Evolutionary conservation across 2,113 vertebrate genomes (phyloP).

Genomic region (Dromaius novaehollandiae): DNA sequence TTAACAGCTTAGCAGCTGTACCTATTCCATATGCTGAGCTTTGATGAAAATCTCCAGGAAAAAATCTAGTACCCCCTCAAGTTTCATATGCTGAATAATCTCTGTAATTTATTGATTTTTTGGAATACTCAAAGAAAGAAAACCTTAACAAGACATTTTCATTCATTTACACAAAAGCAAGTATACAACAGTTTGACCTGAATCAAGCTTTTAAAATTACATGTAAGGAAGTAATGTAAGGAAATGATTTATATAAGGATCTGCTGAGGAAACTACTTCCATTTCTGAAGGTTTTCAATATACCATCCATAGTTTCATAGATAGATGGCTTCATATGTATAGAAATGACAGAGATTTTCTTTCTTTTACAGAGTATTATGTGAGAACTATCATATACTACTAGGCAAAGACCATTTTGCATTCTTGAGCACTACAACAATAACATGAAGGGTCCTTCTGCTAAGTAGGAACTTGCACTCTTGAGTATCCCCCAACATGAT

Average conservation of each 20-base stretch:
- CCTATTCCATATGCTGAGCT: not conserved
- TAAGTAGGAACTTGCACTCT: not conserved
- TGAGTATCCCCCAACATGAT: not conserved
- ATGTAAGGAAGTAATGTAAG: not conserved
- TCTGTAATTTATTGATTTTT: not conserved
- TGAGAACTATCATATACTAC: not conserved
- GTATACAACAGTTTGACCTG: not conserved
- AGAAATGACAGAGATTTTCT: not conserved
- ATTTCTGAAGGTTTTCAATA: not conserved
- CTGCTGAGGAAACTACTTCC: not conserved
- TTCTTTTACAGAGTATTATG: not conserved
- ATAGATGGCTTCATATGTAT: not conserved
- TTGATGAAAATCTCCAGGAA: not conserved
- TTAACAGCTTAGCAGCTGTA: not conserved
- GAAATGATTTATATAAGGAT: not conserved
- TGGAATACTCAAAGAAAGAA: not conserved
- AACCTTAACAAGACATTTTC: not conserved
- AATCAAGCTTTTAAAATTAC: not conserved
- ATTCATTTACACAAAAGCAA: not conserved
- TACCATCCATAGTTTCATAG: not conserved
- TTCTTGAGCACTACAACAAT: not conserved
- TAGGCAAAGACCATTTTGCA: not conserved
- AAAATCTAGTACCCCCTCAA: not conserved
- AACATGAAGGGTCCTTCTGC: not conserved
- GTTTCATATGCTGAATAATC: not conserved